These are phyloP conservation scores for Smutsia gigantea DNA, from an alignment of 2,797 vertebrate species.

Conservation along the genomic window DNA sequence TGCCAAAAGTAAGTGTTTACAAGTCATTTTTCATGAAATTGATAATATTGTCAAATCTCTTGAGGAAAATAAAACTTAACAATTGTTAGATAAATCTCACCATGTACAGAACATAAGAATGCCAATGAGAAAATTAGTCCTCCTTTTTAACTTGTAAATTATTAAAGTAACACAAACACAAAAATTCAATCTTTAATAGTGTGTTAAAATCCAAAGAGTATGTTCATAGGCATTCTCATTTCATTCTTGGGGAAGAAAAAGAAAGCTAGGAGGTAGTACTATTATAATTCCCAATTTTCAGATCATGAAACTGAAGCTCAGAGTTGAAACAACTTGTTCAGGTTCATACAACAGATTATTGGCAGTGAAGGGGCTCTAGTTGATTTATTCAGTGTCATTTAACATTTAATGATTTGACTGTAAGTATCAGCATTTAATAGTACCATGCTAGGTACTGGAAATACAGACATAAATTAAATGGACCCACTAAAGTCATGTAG, in stretches of 20 bases:
- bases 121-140: background rate
- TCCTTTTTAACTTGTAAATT: background rate
- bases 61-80: background rate
- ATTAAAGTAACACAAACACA: background rate
- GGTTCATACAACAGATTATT: background rate
- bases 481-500: background rate
- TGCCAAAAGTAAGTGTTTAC: background rate
- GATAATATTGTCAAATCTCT: background rate
- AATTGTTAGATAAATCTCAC: background rate
- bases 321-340: background rate
- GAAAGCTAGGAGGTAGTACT: background rate
- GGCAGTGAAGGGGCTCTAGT: background rate
- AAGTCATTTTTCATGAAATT: background rate
- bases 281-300: background rate
- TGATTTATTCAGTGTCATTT: background rate
- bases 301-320: background rate
- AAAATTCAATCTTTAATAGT: background rate
- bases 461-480: background rate
- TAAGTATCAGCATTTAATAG: background rate
- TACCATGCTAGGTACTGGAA: background rate
- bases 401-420: background rate
- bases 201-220: background rate
- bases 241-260: background rate
- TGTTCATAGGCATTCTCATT: background rate
- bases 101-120: background rate